Conservation (phyloP, 2,113 vertebrate genomes). For the Carollia perspicillata region DNA sequence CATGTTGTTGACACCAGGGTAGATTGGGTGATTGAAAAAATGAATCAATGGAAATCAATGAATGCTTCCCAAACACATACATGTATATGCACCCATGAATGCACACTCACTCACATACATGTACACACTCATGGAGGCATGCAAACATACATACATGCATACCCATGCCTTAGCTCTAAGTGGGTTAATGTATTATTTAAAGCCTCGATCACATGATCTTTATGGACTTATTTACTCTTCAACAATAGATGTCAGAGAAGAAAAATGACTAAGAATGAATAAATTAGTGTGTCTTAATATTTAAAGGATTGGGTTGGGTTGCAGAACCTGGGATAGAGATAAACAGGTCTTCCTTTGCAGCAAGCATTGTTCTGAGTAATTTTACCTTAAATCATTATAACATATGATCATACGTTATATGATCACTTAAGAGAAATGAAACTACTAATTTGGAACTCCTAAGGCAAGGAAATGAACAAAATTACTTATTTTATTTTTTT, state of each 20-base stretch:
- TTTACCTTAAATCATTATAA: background rate
- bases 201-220: background rate
- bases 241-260: background rate
- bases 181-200: background rate
- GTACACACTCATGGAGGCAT: rapidly evolving
- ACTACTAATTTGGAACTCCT: constrained; percentile 27
- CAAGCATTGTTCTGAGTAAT: background rate
- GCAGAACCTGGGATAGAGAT: background rate
- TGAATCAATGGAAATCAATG: background rate
- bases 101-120: background rate
- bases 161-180: background rate
- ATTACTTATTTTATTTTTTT: background rate
- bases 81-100: background rate
- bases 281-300: background rate
- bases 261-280: background rate
- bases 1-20: background rate
- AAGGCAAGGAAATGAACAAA: background rate
- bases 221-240: background rate
- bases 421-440: background rate
- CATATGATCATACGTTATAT: background rate
- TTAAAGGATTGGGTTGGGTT: background rate
- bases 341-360: background rate
- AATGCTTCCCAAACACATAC: background rate
- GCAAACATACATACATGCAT: background rate
- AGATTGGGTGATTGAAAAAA: background rate